Percentiles rank a stretch among this genome's conserved stretches.
These are phyloP conservation scores for Blomia tropicalis DNA, from an alignment of 2,888 invertebrate species.

Conservation along the genomic window DNA sequence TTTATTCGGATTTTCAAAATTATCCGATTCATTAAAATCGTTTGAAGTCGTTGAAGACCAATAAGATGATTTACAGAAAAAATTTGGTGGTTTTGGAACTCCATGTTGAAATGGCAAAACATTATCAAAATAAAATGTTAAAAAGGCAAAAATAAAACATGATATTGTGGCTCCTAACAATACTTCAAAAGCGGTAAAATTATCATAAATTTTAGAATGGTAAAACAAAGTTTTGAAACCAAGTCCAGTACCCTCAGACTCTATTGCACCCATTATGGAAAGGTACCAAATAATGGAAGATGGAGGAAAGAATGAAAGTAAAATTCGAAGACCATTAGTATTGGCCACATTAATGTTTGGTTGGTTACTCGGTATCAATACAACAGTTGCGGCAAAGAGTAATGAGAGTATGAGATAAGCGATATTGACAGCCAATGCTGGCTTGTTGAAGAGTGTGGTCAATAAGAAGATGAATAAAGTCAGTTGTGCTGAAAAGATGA, in stretches of 20 bases:
- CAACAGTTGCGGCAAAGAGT: not conserved
- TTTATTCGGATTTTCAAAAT: not conserved
- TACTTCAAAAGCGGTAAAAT: slow-evolving; percentile 36
- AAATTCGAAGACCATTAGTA: slow-evolving; percentile 35
- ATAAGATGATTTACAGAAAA: slow-evolving; percentile 44
- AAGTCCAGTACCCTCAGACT: not conserved
- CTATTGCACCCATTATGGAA: slow-evolving; percentile 50
- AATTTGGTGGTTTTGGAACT: slow-evolving; percentile 64
- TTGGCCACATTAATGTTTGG: not conserved
- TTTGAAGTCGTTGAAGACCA: slow-evolving; percentile 33
- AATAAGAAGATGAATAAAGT: slow-evolving; percentile 26
- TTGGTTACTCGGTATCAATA: slow-evolving; percentile 32
- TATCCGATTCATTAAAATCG: not conserved
- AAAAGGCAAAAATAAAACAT: slow-evolving; percentile 52
- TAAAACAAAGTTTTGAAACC: not conserved
- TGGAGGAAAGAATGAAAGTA: slow-evolving; percentile 52
- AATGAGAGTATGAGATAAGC: slow-evolving; percentile 16
- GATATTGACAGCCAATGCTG: not conserved
- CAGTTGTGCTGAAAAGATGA: slow-evolving; percentile 23
- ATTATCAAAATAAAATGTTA: slow-evolving; percentile 70
- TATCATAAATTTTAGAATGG: slow-evolving; percentile 15
- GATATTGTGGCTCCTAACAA: slow-evolving; percentile 57
- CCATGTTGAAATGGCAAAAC: slow-evolving; percentile 72
- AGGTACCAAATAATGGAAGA: slow-evolving; percentile 62
- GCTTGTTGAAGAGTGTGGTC: slow-evolving; percentile 27